A percentile compares a stretch with the other conserved stretches of the same genome.
These are phyloP conservation scores for Euplexia lucipara DNA, from an alignment of 2,888 invertebrate genomes.

Conservation along the genomic window DNA sequence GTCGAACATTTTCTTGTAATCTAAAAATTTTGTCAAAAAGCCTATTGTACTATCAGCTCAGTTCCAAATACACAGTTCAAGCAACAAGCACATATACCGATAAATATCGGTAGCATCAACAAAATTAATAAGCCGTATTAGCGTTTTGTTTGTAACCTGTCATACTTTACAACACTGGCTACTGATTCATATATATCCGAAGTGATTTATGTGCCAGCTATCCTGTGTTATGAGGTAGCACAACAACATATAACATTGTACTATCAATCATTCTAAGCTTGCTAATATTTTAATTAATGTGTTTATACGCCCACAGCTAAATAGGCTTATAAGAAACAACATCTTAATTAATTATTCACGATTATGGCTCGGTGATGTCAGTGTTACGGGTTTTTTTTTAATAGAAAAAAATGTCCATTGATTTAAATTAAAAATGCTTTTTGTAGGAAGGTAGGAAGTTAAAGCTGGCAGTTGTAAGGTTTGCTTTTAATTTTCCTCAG, in stretches of 20 bases:
- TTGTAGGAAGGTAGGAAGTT: no score
- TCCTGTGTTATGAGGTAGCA: slow-evolving; percentile 15
- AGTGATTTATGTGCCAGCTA: slow-evolving; percentile 39
- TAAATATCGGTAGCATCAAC: slow-evolving; percentile 21
- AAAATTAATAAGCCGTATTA: slow-evolving; percentile 26
- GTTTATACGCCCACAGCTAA: slow-evolving; percentile 34
- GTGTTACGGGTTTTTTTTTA: not conserved
- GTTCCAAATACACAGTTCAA: no score
- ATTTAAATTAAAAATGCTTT: not conserved
- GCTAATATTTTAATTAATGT: slow-evolving; percentile 37
- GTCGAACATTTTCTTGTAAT: no score
- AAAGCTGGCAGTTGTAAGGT: no score
- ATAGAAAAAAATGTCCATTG: not conserved
- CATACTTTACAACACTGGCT: slow-evolving; percentile 8
- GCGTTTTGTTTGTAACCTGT: slow-evolving; percentile 36
- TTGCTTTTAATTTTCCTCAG: no score
- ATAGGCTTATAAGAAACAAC: slow-evolving; percentile 10
- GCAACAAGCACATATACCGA: not conserved
- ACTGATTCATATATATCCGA: slow-evolving; percentile 12
- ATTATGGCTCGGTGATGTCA: slow-evolving; percentile 23
- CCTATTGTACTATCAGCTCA: no score
- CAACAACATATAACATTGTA: not conserved
- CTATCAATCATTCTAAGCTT: slow-evolving; percentile 43
- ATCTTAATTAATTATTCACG: slow-evolving; percentile 34
- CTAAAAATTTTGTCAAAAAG: no score